phyloP scores from a whole-genome alignment of 2,113 vertebrate genomes.

The Setophaga petechia region DNA sequence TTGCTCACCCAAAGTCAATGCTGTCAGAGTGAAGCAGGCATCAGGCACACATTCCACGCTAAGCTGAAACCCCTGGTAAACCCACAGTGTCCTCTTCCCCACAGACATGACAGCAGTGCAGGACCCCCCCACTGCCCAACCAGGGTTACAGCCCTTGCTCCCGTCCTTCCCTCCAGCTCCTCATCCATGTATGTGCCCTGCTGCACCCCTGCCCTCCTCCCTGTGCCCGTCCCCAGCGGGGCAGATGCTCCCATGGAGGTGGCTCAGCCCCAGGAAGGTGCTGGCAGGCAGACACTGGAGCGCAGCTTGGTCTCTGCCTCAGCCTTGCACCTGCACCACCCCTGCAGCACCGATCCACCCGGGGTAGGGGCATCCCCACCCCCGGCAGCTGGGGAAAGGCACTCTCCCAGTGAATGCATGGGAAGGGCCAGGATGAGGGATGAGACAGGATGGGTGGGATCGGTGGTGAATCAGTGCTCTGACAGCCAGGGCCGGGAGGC shows the following conservation, averaged over 20 bases:
- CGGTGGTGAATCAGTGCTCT: neutral
- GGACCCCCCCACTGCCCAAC: neutral
- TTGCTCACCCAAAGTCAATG: neutral
- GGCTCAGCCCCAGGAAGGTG: accelerated
- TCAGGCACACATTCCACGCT: neutral
- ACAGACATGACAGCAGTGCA: neutral
- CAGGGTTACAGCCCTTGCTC: neutral
- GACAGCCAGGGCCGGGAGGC: neutral
- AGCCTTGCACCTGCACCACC: neutral
- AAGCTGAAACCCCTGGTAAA: neutral
- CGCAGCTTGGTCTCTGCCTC: neutral
- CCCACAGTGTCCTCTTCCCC: neutral
- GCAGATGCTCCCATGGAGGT: neutral
- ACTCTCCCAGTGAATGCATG: accelerated
- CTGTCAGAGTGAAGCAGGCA: neutral
- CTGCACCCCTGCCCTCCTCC: neutral
- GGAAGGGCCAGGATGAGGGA: neutral
- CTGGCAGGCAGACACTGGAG: neutral
- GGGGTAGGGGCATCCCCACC: neutral
- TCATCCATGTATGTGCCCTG: accelerated
- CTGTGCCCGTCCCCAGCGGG: accelerated
- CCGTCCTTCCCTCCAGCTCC: neutral
- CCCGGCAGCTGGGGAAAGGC: neutral
- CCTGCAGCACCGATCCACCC: neutral
- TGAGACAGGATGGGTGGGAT: conserved; percentile 35